Conservation (phyloP, 2,113 vertebrate species). For the Amphiprion ocellaris region DNA sequence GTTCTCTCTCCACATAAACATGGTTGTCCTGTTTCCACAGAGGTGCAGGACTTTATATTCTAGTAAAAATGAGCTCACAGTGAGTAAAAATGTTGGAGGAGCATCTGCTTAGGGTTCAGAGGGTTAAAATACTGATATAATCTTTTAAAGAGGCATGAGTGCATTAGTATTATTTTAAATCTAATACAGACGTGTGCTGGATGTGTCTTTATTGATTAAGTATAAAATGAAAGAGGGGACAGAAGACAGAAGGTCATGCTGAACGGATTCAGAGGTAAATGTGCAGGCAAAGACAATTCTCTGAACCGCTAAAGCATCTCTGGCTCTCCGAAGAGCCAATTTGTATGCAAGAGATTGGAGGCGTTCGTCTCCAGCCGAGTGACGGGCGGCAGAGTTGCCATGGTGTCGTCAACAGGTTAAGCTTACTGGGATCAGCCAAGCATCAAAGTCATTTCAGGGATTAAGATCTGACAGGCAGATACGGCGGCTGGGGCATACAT, state of each 20-base stretch:
- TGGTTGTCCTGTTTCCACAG: too few species aligned
- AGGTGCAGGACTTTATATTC: too few species aligned
- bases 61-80: too few species aligned
- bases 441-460: slow-evolving; percentile 66
- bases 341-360: slow-evolving; percentile 47
- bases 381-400: slow-evolving; percentile 56
- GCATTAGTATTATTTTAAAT: background rate
- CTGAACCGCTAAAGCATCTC: slow-evolving; percentile 25
- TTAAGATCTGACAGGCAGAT: slow-evolving; percentile 42
- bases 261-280: slow-evolving; percentile 15
- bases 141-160: background rate
- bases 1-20: too few species aligned
- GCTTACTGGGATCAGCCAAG: slow-evolving; percentile 45
- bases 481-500: background rate
- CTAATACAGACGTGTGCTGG: background rate
- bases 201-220: background rate
- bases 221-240: background rate
- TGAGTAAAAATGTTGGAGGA: too few species aligned
- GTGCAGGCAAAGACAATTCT: background rate
- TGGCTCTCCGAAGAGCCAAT: slow-evolving; percentile 28
- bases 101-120: too few species aligned
- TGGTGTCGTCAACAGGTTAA: slow-evolving; percentile 64
- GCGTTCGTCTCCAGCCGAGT: slow-evolving; percentile 44
- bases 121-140: too few species aligned
- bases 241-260: background rate